Evolutionary conservation across 2,113 vertebrate genomes (phyloP).

Genomic region (Coturnix japonica): DNA sequence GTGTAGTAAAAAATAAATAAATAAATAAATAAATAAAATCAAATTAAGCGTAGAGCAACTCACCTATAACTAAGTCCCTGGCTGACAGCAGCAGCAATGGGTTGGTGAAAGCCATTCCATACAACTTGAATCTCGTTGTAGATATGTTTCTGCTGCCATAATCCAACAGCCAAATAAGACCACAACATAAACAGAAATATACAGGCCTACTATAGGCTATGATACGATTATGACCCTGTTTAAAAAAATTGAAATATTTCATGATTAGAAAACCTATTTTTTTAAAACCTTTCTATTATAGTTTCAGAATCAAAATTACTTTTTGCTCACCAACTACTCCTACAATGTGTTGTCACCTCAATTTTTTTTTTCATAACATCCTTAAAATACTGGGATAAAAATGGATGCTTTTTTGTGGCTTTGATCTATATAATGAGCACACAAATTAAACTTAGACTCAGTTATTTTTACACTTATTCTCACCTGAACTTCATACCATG

Average conservation of each 20-base stretch:
- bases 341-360: neutral
- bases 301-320: neutral
- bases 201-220: constrained; percentile 99
- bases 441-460: neutral
- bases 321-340: neutral
- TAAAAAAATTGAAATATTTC: neutral
- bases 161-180: constrained; percentile 96
- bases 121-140: constrained; percentile 87
- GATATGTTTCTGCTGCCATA: constrained; percentile 88
- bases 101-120: constrained; percentile 92
- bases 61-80: constrained; percentile 95
- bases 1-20: neutral
- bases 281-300: neutral
- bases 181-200: constrained; percentile 99
- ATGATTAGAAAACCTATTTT: neutral
- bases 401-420: neutral
- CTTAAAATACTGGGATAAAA: neutral
- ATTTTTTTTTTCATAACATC: neutral
- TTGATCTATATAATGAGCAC: neutral
- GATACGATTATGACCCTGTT: constrained; percentile 97
- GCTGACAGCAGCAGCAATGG: constrained; percentile 91
- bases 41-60: constrained; percentile 48
- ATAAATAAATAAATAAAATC: neutral
- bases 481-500: neutral
- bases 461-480: neutral